Percentiles rank a stretch among this genome's conserved stretches.
Conservation (phyloP, 2,888 invertebrate species). For the Malacosoma neustria region DNA sequence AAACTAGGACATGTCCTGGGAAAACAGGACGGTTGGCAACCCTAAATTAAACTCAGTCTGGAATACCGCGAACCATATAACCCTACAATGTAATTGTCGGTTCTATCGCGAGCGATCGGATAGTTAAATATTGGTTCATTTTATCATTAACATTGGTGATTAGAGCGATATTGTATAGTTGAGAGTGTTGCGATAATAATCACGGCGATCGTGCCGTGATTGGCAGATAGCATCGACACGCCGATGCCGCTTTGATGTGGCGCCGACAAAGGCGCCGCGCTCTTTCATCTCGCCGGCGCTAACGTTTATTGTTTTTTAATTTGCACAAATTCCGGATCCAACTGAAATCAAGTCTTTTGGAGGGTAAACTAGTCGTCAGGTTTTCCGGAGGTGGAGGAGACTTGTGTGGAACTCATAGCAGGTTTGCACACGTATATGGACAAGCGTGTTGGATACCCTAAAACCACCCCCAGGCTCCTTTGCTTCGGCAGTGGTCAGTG, state of each 20-base stretch:
- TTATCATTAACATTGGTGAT: conserved; percentile 6
- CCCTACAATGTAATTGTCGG: not conserved
- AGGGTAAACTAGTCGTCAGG: too few species aligned
- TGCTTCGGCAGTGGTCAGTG: too few species aligned
- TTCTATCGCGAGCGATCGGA: not conserved
- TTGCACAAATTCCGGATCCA: conserved; percentile 1
- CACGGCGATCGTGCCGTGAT: conserved; percentile 21
- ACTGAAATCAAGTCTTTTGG: too few species aligned
- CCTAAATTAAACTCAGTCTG: not conserved
- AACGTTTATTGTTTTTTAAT: not conserved
- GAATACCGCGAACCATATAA: not conserved
- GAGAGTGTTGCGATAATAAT: conserved; percentile 18
- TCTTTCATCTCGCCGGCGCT: conserved; percentile 26
- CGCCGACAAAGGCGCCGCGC: conserved; percentile 29
- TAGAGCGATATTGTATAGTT: conserved; percentile 7
- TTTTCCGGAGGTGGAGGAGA: too few species aligned
- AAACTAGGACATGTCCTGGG: too few species aligned
- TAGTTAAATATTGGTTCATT: conserved; percentile 4
- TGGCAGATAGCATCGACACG: conserved; percentile 9
- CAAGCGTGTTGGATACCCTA: too few species aligned
- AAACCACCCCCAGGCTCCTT: too few species aligned
- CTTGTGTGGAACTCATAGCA: too few species aligned
- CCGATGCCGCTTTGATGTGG: conserved; percentile 23
- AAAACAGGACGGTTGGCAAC: too few species aligned
- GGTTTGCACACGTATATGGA: too few species aligned